A percentile compares a stretch with the other conserved stretches of the same genome.
These are phyloP conservation scores for Vesta saturnalis DNA, from an alignment of 2,888 invertebrate species.

Conservation along the genomic window DNA sequence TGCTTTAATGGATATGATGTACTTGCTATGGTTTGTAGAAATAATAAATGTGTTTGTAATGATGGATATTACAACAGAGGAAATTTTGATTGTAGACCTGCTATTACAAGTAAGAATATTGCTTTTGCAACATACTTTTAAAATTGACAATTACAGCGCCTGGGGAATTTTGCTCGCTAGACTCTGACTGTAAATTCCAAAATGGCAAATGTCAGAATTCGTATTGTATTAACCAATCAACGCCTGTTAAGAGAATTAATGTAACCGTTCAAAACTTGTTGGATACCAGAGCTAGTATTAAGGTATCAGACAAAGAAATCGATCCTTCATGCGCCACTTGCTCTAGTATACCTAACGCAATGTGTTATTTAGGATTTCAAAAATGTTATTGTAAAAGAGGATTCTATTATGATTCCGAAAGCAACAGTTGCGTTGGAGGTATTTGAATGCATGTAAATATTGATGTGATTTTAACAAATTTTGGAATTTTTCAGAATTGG, in stretches of 20 bases:
- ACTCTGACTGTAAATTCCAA: constrained; percentile 22
- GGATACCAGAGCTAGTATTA: not conserved
- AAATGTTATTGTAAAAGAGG: constrained; percentile 37
- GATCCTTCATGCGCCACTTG: constrained; percentile 16
- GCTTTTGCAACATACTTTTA: not conserved
- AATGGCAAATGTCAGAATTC: constrained; percentile 14
- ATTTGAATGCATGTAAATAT: too few relatives aligned
- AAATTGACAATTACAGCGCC: too few relatives aligned
- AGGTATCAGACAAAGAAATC: not conserved
- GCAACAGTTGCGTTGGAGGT: constrained; percentile 24
- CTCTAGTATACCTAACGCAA: constrained; percentile 8
- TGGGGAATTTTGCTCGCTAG: constrained; percentile 27
- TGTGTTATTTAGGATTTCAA: constrained; percentile 27
- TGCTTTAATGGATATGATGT: constrained; percentile 44
- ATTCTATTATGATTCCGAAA: constrained; percentile 21
- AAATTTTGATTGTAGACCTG: constrained; percentile 41
- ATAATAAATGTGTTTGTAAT: constrained; percentile 40
- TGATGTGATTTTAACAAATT: too few relatives aligned
- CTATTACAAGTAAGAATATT: constrained; percentile 17
- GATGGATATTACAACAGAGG: constrained; percentile 41
- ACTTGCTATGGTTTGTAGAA: constrained; percentile 36
- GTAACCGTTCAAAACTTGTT: not conserved
- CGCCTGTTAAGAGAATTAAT: not conserved
- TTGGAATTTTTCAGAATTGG: constrained; percentile 32
- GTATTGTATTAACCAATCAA: not conserved